These are phyloP conservation scores for Copidosoma aretas DNA, from an alignment of 2,888 invertebrate genomes.

Conservation along the genomic window DNA sequence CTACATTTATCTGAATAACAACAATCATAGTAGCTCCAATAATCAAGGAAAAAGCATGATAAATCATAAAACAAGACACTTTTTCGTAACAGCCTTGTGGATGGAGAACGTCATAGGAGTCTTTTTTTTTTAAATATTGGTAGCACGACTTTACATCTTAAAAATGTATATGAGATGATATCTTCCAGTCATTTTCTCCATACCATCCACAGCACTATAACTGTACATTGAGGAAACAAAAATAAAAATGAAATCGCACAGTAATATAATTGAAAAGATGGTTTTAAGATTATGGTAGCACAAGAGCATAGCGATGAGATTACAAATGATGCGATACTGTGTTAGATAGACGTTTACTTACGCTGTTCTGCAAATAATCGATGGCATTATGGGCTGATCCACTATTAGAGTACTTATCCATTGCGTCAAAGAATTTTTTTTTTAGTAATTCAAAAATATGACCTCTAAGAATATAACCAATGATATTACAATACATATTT, in stretches of 20 bases:
- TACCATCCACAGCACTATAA: constrained; percentile 62
- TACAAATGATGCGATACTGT: not conserved
- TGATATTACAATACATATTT: too few relatives aligned
- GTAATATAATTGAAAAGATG: too few relatives aligned
- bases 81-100: constrained; percentile 69
- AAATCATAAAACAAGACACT: constrained; percentile 70
- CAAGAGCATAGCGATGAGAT: not conserved
- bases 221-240: constrained; percentile 44
- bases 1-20: constrained; percentile 72
- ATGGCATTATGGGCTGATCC: not conserved
- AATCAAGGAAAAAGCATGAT: constrained; percentile 75
- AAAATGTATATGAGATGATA: constrained; percentile 58
- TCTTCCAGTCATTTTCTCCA: constrained; percentile 60
- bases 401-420: constrained; percentile 64
- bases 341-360: constrained; percentile 1
- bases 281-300: not conserved
- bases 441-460: too few relatives aligned
- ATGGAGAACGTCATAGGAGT: constrained; percentile 49
- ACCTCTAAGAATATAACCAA: too few relatives aligned
- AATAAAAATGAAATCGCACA: not conserved
- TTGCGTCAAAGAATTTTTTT: constrained; percentile 61
- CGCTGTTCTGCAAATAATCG: not conserved
- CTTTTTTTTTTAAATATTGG: constrained; percentile 59
- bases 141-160: constrained; percentile 64
- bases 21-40: constrained; percentile 82